phyloP scores from a whole-genome alignment of 2,113 vertebrate genomes.

The Notechis scutatus region DNA sequence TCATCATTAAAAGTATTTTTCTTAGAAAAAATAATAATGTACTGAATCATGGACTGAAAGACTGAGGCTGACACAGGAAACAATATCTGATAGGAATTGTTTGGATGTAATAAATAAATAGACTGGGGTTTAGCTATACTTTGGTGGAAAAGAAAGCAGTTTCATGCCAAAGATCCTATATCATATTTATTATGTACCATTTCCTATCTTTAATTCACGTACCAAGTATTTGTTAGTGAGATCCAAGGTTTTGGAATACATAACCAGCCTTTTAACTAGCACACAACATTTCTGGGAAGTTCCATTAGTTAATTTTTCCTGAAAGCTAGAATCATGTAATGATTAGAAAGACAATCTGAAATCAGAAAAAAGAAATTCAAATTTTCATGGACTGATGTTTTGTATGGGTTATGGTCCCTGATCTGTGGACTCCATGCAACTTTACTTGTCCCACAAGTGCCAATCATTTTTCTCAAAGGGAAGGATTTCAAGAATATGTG shows the following conservation, averaged over 20 bases:
- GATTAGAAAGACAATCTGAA: not conserved
- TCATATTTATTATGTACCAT: not conserved
- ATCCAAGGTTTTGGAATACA: not conserved
- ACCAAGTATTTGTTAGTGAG: not conserved
- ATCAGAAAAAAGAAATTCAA: not conserved
- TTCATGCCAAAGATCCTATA: not conserved
- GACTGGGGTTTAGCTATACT: not conserved
- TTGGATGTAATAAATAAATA: not conserved
- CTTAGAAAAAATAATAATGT: not conserved
- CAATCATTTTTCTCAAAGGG: not conserved
- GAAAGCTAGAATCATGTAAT: not conserved
- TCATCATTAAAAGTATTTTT: not conserved
- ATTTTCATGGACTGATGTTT: not conserved
- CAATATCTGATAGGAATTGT: not conserved
- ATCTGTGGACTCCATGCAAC: not conserved
- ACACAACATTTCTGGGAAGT: not conserved
- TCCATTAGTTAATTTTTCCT: not conserved
- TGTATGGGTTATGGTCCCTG: not conserved
- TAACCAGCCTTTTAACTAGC: not conserved
- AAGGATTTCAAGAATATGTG: not conserved
- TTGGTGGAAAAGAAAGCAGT: not conserved
- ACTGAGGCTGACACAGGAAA: too few relatives aligned
- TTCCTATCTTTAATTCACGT: not conserved
- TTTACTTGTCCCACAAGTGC: not conserved
- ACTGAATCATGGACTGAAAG: not conserved